Evolutionary conservation across 2,113 vertebrate species (phyloP).

Genomic region (Paedocypris sp.): DNA sequence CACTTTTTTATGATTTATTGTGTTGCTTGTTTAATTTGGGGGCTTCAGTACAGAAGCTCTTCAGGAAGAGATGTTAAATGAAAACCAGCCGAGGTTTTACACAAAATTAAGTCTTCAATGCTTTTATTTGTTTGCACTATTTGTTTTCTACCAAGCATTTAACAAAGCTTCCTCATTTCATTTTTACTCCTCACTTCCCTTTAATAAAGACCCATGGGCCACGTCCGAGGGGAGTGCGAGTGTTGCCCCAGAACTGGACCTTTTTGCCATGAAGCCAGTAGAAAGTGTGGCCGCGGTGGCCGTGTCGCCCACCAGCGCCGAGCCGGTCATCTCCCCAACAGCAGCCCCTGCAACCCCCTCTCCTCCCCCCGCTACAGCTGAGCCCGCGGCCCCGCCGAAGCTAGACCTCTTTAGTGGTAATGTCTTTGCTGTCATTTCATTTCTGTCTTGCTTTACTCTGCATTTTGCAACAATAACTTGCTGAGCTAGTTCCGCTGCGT

Average conservation of each 20-base stretch:
- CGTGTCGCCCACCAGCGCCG: constrained; percentile 73
- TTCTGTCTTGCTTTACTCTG: constrained; percentile 30
- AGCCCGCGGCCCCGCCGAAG: constrained; percentile 70
- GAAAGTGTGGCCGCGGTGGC: constrained; percentile 69
- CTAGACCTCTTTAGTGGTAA: constrained; percentile 99
- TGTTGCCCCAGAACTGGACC: constrained; percentile 90
- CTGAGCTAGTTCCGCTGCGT: constrained; percentile 32
- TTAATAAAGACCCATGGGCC: constrained; percentile 93
- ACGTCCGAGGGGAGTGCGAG: constrained; percentile 90
- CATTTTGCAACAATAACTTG: constrained; percentile 33
- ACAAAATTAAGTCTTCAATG: constrained; percentile 11
- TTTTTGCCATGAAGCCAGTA: constrained; percentile 95
- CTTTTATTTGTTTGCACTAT: constrained; percentile 18
- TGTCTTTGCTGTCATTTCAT: constrained; percentile 42
- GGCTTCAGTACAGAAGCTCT: no score
- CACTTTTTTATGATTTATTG: no score
- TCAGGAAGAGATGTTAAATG: no score
- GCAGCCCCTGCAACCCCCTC: constrained; percentile 52
- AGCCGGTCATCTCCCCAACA: constrained; percentile 53
- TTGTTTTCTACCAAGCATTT: no score
- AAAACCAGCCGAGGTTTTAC: no score
- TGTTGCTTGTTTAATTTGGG: no score
- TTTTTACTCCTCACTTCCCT: constrained; percentile 41
- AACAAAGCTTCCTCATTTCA: constrained; percentile 33
- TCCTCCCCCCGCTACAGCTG: constrained; percentile 60